These are phyloP conservation scores for Atopsyche davidsoni DNA, from an alignment of 1,140 invertebrate species.

Conservation along the genomic window DNA sequence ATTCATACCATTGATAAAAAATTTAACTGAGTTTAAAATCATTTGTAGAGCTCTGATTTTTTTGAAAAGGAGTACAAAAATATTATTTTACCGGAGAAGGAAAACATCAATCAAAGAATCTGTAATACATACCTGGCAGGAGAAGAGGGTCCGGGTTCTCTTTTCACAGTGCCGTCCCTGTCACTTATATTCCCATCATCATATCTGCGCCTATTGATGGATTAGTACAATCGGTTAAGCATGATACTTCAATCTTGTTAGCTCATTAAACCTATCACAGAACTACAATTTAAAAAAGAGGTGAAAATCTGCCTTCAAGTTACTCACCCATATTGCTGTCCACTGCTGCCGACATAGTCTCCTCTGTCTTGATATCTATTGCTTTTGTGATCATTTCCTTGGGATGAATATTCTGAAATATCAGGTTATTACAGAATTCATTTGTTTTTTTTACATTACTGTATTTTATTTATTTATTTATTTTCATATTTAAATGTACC, in stretches of 20 bases:
- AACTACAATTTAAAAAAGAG: background rate
- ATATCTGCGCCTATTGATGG: constrained; percentile 11
- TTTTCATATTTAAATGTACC: background rate
- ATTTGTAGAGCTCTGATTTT: too few species aligned
- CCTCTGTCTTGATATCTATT: constrained; percentile 21
- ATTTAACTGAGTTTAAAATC: too few species aligned
- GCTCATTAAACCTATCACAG: background rate
- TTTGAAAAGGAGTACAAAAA: too few species aligned
- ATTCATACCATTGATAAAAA: too few species aligned
- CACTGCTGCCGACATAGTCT: constrained; percentile 3
- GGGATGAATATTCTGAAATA: constrained; percentile 12
- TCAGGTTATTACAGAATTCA: background rate
- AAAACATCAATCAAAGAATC: too few species aligned
- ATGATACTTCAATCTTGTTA: background rate
- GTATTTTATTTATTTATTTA: background rate
- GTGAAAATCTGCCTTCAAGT: background rate
- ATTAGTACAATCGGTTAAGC: background rate
- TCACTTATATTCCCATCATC: constrained; percentile 13
- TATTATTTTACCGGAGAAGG: too few species aligned
- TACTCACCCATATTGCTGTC: constrained; percentile 12
- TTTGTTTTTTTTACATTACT: background rate
- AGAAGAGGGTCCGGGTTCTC: background rate
- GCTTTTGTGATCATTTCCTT: constrained; percentile 14
- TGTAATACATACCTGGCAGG: constrained; percentile 10
- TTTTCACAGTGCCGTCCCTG: constrained; percentile 9